phyloP scores from a whole-genome alignment of 2,888 invertebrate species.

The Seira musarum region DNA sequence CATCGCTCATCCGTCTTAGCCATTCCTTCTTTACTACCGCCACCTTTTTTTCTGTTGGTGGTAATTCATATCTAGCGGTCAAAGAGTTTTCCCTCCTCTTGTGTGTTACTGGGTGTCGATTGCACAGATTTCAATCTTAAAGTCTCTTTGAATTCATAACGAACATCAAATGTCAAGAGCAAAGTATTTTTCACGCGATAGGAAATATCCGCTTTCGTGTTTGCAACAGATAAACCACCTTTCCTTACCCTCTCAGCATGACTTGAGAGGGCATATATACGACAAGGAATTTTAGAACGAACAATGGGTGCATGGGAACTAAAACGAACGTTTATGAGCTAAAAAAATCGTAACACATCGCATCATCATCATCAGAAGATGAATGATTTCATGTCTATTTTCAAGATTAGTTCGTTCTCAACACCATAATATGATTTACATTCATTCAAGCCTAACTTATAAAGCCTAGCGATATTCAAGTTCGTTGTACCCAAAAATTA shows the following conservation, averaged over 20 bases:
- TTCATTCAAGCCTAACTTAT: too few relatives aligned
- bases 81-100: neutral
- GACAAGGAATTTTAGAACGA: neutral
- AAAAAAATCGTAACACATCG: neutral
- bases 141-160: constrained; percentile 11
- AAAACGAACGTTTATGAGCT: neutral
- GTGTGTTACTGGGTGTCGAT: constrained; percentile 29
- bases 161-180: neutral
- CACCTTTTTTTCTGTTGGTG: neutral
- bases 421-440: too few relatives aligned
- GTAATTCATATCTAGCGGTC: neutral
- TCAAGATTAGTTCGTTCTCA: neutral
- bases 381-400: neutral
- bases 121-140: neutral
- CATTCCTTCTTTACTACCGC: neutral
- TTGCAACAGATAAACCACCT: constrained; percentile 32
- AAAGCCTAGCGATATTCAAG: neutral
- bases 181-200: constrained; percentile 33
- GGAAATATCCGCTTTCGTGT: constrained; percentile 31
- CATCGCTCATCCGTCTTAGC: neutral
- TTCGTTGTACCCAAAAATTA: neutral
- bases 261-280: neutral
- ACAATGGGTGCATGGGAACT: neutral
- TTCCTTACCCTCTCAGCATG: neutral
- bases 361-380: neutral